phyloP scores from a whole-genome alignment of 2,888 invertebrate species.

The Sturmia bella region DNA sequence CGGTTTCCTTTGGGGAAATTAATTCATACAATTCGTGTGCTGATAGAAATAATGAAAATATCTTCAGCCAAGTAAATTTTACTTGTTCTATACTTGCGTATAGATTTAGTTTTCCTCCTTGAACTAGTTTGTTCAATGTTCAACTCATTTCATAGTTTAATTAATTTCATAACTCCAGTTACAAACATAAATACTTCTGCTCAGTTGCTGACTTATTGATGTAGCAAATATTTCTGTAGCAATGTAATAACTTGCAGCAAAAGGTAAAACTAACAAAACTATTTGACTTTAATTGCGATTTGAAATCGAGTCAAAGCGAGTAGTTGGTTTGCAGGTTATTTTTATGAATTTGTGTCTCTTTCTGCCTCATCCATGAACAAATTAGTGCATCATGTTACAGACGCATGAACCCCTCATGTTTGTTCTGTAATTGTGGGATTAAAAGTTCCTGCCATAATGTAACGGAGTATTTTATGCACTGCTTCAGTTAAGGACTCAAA shows the following conservation, averaged over 20 bases:
- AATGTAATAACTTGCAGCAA: neutral
- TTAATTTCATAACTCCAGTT: conserved; percentile 1
- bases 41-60: conserved; percentile 1
- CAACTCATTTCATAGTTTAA: conserved; percentile 29
- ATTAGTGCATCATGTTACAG: neutral
- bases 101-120: conserved; percentile 1
- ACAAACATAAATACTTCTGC: neutral
- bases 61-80: neutral
- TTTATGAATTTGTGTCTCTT: neutral
- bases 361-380: neutral
- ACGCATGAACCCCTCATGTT: neutral
- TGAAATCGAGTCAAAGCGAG: conserved; percentile 27
- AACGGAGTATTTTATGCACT: neutral
- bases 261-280: conserved; percentile 24
- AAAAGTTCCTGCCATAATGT: conserved; percentile 4
- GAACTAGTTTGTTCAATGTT: conserved; percentile 22
- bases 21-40: conserved; percentile 13
- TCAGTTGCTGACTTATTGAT: conserved; percentile 30
- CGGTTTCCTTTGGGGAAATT: conserved; percentile 36
- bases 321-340: neutral
- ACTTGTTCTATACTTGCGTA: neutral
- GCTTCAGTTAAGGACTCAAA: neutral
- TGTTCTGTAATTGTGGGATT: conserved; percentile 24
- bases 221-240: neutral
- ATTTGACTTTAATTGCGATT: conserved; percentile 24